Evolutionary conservation across 2,797 vertebrate species (phyloP), one percentile per base, ranked within the genome.

Genomic region (Argyrosomus regius): DNA sequence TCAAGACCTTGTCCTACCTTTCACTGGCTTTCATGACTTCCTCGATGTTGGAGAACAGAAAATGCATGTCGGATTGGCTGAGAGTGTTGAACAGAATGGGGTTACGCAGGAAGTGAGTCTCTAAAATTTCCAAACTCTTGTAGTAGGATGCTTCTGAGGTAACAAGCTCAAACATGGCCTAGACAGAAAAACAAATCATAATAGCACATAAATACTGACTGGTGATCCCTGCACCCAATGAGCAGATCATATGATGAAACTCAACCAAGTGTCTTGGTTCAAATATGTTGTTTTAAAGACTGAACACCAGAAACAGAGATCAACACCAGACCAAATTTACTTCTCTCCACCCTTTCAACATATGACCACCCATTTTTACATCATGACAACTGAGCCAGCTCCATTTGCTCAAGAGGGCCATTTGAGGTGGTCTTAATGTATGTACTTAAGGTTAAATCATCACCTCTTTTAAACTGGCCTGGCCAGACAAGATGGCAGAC

Each of bases 91-190:
- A 92, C 76, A 99, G 87, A 22, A 84, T 70, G 2, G 96, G 95
- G 0, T 98, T 98, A 75, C 94, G 96, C 77, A 99, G 96, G 93
- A 99, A 99, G 91, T 99, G 97, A 12, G 96, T 96, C 87, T 99
- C 96, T 35, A 99, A 92, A 85, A 99, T 95, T 73, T 96, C 97
- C 89, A 99, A 88, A 85, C 98, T 99, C 89, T 99, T 99, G 91
- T 98, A 98, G 92, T 99, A 99, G 0, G 98, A 99, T 1, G 98
- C 98, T 87, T 99, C 98, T 0, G 98, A 99, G 14, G 97, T 97
- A 80, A 99, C 95, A 74, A 99, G 94, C 89, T 99, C 98, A 87
- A 99, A 99, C 97, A 98, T 99, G 85, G 97, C 97, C 98, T 99
- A 20, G 46, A 84, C 28, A 78, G 49, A 79, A 71, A 75, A 65